These are phyloP conservation scores for Drosophila demipolita DNA, from an alignment of 2,888 invertebrate species.

Conservation along the genomic window DNA sequence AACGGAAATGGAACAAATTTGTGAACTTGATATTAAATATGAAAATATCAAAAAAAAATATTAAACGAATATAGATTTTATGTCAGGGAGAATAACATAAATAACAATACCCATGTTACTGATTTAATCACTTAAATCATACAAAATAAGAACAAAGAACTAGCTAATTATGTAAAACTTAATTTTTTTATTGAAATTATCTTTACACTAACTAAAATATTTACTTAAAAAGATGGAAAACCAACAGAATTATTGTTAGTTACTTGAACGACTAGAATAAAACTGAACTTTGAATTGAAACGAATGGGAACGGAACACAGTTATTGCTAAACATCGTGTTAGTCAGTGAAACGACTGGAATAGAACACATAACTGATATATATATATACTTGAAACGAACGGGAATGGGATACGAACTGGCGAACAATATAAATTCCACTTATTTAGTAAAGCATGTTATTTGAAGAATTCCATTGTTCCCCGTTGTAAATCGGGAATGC, in stretches of 20 bases:
- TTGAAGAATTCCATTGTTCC: background rate
- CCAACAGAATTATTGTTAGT: background rate
- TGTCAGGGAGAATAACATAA: background rate
- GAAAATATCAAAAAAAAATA: background rate
- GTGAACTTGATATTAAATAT: background rate
- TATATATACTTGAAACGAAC: background rate
- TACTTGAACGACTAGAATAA: background rate
- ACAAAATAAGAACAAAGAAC: background rate
- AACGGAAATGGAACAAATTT: background rate
- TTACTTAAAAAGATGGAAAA: background rate
- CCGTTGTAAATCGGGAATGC: background rate
- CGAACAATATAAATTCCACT: background rate
- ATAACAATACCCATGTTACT: background rate
- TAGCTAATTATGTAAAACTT: background rate
- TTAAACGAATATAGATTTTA: background rate
- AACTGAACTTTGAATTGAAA: background rate
- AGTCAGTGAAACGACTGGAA: background rate
- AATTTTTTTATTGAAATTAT: background rate
- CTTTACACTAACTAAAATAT: background rate
- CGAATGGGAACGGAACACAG: background rate
- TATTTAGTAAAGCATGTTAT: background rate
- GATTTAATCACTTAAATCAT: background rate
- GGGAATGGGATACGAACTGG: slow-evolving; percentile 4
- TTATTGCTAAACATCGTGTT: background rate
- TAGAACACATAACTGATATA: background rate